Evolutionary conservation across 2,113 vertebrate species (phyloP).

Genomic region (Taurulus bubalis): DNA sequence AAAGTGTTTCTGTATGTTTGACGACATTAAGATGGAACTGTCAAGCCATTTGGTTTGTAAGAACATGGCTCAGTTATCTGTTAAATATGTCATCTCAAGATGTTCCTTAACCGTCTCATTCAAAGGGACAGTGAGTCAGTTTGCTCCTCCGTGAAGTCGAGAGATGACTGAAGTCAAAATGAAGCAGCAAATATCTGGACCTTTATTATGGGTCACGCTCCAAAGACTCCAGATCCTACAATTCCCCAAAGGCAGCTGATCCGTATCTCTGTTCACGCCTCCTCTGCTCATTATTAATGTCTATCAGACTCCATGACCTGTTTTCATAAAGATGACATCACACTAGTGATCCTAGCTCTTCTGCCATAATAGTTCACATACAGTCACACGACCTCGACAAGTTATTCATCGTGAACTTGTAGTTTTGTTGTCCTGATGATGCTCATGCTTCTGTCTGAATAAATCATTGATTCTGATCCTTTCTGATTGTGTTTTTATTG

Average conservation of each 20-base stretch:
- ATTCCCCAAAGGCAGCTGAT: not conserved
- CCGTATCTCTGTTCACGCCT: not conserved
- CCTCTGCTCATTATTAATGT: not conserved
- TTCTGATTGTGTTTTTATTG: not conserved
- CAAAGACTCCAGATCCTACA: not conserved
- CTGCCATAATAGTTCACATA: not conserved
- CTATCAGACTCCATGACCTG: not conserved
- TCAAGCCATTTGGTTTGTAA: not conserved
- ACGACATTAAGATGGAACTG: not conserved
- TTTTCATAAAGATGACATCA: not conserved
- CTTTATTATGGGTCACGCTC: not conserved
- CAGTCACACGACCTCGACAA: not conserved
- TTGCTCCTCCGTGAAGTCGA: not conserved
- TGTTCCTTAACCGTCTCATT: not conserved
- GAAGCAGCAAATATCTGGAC: not conserved
- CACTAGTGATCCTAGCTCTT: not conserved
- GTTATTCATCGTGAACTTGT: constrained; percentile 3
- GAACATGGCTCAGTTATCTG: not conserved
- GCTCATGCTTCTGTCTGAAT: constrained; percentile 50
- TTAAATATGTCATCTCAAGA: constrained; percentile 3
- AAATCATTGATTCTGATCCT: constrained; percentile 48
- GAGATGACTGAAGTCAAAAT: not conserved
- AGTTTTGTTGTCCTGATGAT: constrained; percentile 7
- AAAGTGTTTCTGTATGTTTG: constrained; percentile 1
- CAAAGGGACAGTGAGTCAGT: not conserved